Conservation (phyloP, 2,797 vertebrate species). For the Spheniscus humboldti region DNA sequence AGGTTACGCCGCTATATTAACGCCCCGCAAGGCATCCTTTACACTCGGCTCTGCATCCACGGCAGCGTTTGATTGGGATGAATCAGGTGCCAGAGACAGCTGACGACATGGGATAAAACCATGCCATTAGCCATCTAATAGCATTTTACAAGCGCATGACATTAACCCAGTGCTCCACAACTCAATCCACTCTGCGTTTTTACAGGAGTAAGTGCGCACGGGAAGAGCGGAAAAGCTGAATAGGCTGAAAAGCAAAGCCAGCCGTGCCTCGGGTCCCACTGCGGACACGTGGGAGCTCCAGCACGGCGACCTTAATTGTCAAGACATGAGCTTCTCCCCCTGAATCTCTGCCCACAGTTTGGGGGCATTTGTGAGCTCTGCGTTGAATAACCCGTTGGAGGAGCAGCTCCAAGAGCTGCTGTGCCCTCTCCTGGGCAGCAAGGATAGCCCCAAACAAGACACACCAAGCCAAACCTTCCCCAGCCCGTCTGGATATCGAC, state of each 20-base stretch:
- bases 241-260: neutral
- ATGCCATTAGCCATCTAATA: neutral
- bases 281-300: fast-evolving
- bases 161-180: slow-evolving; percentile 1
- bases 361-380: neutral
- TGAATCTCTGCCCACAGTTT: neutral
- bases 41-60: neutral
- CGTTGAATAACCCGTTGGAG: neutral
- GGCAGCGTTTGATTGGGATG: neutral
- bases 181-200: neutral
- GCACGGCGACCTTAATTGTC: neutral
- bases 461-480: neutral
- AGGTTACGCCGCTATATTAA: neutral
- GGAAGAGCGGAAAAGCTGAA: neutral
- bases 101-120: neutral
- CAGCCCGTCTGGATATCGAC: neutral
- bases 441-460: neutral
- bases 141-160: neutral
- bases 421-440: neutral
- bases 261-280: neutral
- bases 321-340: neutral
- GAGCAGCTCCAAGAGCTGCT: neutral
- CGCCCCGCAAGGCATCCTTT: neutral
- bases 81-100: neutral
- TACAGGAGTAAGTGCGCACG: neutral